Evolutionary conservation across 2,797 vertebrate species (phyloP).

Genomic region (Orientallactaga sibirica): DNA sequence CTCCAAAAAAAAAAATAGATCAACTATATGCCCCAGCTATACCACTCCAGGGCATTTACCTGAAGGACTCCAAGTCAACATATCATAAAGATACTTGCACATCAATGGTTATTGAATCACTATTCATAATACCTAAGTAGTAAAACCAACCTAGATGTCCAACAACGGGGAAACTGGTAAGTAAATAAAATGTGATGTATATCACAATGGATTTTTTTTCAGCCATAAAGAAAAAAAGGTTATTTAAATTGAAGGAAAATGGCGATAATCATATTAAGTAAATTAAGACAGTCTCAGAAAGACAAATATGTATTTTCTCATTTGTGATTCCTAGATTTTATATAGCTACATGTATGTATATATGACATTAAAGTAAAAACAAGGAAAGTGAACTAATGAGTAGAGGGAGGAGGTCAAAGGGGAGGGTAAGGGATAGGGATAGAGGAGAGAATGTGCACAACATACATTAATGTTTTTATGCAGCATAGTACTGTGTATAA

Average conservation of each 20-base stretch:
- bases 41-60: not conserved
- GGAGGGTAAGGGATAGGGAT: not conserved
- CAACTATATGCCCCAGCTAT: not conserved
- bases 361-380: not conserved
- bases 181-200: not conserved
- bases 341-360: not conserved
- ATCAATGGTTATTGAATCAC: not conserved
- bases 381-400: not conserved
- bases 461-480: not conserved
- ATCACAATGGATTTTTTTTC: not conserved
- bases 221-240: not conserved
- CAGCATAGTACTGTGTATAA: not conserved
- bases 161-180: not conserved
- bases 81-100: not conserved
- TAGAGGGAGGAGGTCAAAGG: not conserved
- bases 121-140: not conserved
- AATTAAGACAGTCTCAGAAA: not conserved
- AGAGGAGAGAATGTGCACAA: not conserved
- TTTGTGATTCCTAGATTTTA: not conserved
- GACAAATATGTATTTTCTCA: not conserved
- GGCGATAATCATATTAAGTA: not conserved
- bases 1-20: not conserved
- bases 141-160: not conserved
- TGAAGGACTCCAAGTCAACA: not conserved
- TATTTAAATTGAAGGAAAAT: not conserved